These are phyloP conservation scores for Villa cingulata DNA, from an alignment of 2,888 invertebrate genomes.

Conservation along the genomic window DNA sequence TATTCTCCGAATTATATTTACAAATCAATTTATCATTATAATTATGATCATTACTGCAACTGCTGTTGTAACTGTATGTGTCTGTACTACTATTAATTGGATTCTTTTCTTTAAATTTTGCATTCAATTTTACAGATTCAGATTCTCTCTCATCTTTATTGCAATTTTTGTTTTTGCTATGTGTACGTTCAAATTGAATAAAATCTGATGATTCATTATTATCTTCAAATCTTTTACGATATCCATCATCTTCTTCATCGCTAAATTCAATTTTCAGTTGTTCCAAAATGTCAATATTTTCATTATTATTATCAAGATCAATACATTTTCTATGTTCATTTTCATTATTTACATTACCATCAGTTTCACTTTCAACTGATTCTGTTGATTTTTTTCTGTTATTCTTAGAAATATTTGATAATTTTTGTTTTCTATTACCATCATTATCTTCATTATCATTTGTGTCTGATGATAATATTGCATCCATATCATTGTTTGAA, in stretches of 20 bases:
- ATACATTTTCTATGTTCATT: neutral
- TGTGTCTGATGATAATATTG: neutral
- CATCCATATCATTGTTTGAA: neutral
- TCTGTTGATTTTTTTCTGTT: too few species aligned
- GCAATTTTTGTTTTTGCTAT: neutral
- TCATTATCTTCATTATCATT: too few species aligned
- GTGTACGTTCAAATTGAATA: constrained; percentile 14
- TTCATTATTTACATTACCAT: constrained; percentile 15
- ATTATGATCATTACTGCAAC: neutral
- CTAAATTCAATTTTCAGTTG: too few species aligned
- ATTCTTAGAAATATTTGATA: constrained; percentile 12
- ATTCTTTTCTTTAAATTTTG: too few species aligned
- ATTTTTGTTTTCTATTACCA: neutral
- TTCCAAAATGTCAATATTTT: too few species aligned
- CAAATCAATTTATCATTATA: constrained; percentile 5
- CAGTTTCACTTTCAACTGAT: too few species aligned
- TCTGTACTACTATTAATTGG: too few species aligned
- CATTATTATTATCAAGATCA: constrained; percentile 28
- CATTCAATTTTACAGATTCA: neutral
- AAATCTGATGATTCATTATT: constrained; percentile 24
- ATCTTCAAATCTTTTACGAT: too few species aligned
- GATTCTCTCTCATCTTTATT: neutral
- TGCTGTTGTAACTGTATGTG: too few species aligned
- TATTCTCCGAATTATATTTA: too few species aligned
- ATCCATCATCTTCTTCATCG: too few species aligned